phyloP scores from a whole-genome alignment of 2,113 vertebrate genomes.

The Tichodroma muraria region DNA sequence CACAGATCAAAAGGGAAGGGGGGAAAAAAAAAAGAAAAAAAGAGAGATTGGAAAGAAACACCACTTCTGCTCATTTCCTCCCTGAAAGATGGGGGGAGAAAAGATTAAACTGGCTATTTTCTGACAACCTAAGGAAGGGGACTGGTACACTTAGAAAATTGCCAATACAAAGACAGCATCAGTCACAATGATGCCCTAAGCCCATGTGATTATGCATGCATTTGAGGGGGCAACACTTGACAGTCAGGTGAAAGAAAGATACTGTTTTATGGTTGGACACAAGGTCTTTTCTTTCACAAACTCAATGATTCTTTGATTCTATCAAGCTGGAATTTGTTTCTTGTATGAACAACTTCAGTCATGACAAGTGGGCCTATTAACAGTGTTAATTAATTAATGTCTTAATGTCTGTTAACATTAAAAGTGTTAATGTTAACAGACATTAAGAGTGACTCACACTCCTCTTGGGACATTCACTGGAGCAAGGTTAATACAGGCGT shows the following conservation, averaged over 20 bases:
- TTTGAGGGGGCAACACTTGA: not conserved
- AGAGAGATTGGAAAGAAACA: not conserved
- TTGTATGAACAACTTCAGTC: not conserved
- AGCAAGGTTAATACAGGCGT: not conserved
- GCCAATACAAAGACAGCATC: not conserved
- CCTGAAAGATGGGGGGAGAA: not conserved
- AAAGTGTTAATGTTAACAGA: too few species aligned
- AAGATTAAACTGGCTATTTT: not conserved
- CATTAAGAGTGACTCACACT: not conserved
- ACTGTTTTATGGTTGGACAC: not conserved
- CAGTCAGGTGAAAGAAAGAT: not conserved
- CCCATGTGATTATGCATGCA: not conserved
- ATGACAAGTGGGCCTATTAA: not conserved
- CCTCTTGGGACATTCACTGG: not conserved
- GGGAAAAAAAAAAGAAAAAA: too few species aligned
- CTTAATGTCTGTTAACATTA: too few species aligned
- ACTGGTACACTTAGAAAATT: not conserved
- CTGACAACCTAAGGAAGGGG: not conserved
- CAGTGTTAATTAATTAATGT: too few species aligned
- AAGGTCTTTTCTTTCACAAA: not conserved
- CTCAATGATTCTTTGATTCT: not conserved
- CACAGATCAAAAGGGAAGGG: not conserved
- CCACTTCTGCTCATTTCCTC: not conserved
- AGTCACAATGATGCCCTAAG: not conserved
- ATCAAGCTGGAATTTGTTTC: not conserved